Evolutionary conservation across 1,140 invertebrate species (phyloP).

Genomic region (Zaprionus capensis): DNA sequence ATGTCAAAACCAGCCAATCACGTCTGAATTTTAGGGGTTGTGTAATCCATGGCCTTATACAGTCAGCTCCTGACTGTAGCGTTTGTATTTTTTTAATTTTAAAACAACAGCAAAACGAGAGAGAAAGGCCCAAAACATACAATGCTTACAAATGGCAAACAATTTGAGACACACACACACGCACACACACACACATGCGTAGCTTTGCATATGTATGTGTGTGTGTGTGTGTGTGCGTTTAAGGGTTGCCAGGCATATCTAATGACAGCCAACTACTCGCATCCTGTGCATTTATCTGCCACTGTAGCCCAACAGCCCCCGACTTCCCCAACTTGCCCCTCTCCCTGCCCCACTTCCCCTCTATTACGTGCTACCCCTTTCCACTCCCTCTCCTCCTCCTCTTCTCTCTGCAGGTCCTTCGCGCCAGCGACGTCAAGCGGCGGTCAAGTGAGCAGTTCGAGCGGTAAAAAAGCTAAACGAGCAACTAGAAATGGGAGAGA

Average conservation of each 20-base stretch:
- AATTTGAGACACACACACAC: conserved; percentile 62
- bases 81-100: too few relatives aligned
- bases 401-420: not conserved
- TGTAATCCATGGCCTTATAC: too few relatives aligned
- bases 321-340: not conserved
- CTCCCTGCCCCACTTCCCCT: too few relatives aligned
- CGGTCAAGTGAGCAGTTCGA: conserved; percentile 55
- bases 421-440: conserved; percentile 25
- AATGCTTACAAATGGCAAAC: conserved; percentile 81
- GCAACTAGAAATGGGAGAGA: not conserved
- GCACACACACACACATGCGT: conserved; percentile 13
- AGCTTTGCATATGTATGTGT: not conserved
- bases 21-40: too few relatives aligned
- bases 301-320: too few relatives aligned
- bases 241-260: conserved; percentile 70
- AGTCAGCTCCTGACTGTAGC: too few relatives aligned
- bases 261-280: conserved; percentile 54
- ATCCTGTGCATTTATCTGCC: conserved; percentile 31
- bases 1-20: too few relatives aligned
- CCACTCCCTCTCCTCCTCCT: too few relatives aligned
- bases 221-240: conserved; percentile 18
- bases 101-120: conserved; percentile 73
- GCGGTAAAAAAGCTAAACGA: conserved; percentile 10
- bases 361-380: too few relatives aligned
- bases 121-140: conserved; percentile 70